Base-by-base conservation (phyloP, 2,888 invertebrate species). In the Clistopyga incitator region DNA sequence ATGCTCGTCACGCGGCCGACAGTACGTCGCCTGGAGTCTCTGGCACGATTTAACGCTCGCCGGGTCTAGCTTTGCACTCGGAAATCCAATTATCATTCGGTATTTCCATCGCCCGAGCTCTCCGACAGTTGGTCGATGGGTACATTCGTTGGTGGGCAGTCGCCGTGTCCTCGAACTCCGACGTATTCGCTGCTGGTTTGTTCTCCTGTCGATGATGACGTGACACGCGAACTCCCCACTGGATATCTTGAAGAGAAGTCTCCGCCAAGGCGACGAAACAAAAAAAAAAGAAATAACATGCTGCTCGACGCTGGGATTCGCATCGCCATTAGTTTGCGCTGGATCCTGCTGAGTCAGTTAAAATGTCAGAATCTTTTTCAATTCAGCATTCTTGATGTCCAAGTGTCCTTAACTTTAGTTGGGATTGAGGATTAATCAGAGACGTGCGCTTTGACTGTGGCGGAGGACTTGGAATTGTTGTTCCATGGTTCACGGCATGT, bases 51-150 rank as follows among this genome's bases (percentile, higher is more conserved):
- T 50, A 59, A 23, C 47, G 56, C 3, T 72, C 59, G 42, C 45
- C 34, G 38, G 8, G 56, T 71, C 72, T 61, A 59, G 54, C 65
- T 47, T 70, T 68, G 76, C 67, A 82, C 86, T 85, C 59, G 77
- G 79, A 83, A 85, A 86, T 85, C 81, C 84, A 82, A 85, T 87
- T 82, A 87, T 86, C 84, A 83, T 84, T 85, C 61, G 56, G 67
- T 68, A 85, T 85, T 86, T 82, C 83, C 81, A 79, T 78, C 56
- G 59, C 25, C 56, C 23, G 52, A 68, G 52, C 65, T 72, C 65
- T 72, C 23, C 72, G 50, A 78, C 56, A 45, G 42, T 42, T 61
- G n/a, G 59, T 78, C 13, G 34, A 72, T 10, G 45, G 34, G 20
- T 25, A 42, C 13, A 47, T 42, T 65, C 20, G 45, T 25, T n/a